Evolutionary conservation across 2,797 vertebrate genomes (phyloP).

Genomic region (Cetoscarus ocellatus): DNA sequence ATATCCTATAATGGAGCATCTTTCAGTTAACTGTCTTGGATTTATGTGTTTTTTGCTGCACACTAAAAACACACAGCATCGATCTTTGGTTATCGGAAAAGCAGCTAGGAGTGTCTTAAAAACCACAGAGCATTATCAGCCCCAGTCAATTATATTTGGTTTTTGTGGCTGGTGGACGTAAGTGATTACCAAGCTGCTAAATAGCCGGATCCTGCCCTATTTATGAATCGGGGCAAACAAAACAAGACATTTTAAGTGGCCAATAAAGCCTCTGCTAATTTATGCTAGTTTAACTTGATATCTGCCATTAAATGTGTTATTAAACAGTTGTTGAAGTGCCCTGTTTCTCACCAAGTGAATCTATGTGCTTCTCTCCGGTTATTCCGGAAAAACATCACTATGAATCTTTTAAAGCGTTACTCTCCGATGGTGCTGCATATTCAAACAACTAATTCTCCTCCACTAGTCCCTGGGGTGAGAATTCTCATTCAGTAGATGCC

Average conservation of each 20-base stretch:
- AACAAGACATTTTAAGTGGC: not conserved
- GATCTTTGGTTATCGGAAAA: too few species aligned
- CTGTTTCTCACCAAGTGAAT: not conserved
- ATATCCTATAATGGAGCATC: too few species aligned
- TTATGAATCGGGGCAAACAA: not conserved
- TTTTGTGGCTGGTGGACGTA: too few species aligned
- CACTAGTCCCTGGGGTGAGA: slow-evolving; percentile 16
- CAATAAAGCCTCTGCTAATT: not conserved
- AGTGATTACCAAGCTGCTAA: not conserved
- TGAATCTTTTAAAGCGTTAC: slow-evolving; percentile 14
- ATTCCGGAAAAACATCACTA: not conserved
- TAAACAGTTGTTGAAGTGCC: not conserved
- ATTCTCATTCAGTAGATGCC: slow-evolving; percentile 43
- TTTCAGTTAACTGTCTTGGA: too few species aligned
- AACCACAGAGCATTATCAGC: too few species aligned
- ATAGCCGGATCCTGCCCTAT: not conserved
- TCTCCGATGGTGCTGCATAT: slow-evolving; percentile 26
- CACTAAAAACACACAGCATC: too few species aligned
- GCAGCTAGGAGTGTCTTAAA: too few species aligned
- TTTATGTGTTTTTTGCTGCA: too few species aligned
- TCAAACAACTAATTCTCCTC: slow-evolving; percentile 22
- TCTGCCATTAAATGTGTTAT: not conserved
- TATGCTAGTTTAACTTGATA: not conserved
- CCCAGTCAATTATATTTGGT: too few species aligned
- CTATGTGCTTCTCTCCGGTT: not conserved